Evolutionary conservation across 1,140 invertebrate genomes (phyloP), one percentile per base, ranked within the genome.

Genomic region (Dermatophagoides farinae): DNA sequence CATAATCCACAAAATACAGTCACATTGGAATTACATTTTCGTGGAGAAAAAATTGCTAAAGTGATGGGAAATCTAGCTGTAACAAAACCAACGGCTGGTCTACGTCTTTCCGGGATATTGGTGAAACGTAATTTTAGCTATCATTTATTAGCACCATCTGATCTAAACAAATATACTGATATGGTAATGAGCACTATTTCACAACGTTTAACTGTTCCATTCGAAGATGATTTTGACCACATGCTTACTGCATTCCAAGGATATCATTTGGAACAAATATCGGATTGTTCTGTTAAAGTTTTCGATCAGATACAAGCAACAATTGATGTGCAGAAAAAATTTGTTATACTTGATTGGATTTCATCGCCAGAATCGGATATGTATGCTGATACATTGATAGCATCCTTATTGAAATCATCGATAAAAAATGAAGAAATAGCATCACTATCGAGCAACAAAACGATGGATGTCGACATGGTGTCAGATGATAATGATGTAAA

Each of bases 121-220:
- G 88, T 98, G 0, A 97, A 97, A 70, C 78, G 91, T 41, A 97
- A 99, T 72, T 99, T 98, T 69, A 97, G 92, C 72, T 98, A 97
- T 71, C 92, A 97, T 71, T 78, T 99, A 59, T 72, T 99, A 50
- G 83, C 85, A 8, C 85, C 93, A 0, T 77, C 80, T 12, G 95
- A 98, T 75, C 75, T 99, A 23, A 81, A 83, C 57, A 95, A 92
- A 70, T 98, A 98, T 72, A 97, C 91, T 4, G 90, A 97, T 68
- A 82, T 97, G 77, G 85, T 81, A 31, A 88, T 88, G 76, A 91
- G 86, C 63, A 84, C 85, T 64, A 85, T 98, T 31, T 82, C 84
- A 47, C 92, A 97, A 72, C 77, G 88, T 39, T 82, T 90, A 70
- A 90, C 86, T 61, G 76, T 97, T 37, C 80, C 84, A 40, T 97